These are phyloP conservation scores for Cyclophora albipunctata DNA, from an alignment of 2,888 invertebrate genomes.

Conservation along the genomic window DNA sequence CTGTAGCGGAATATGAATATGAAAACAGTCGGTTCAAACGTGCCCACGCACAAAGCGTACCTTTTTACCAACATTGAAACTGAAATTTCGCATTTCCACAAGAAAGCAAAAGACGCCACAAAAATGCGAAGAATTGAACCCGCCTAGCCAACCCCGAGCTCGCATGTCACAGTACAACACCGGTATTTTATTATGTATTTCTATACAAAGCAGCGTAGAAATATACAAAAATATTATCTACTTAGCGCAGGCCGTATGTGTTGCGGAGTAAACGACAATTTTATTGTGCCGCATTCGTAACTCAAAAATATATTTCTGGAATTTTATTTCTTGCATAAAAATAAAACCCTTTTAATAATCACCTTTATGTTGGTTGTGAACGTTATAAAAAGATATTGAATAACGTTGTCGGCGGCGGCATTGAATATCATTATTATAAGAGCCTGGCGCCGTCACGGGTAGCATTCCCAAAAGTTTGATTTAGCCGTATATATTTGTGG, in stretches of 20 bases:
- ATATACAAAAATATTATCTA: conserved; percentile 13
- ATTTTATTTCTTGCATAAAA: conserved; percentile 18
- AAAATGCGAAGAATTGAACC: conserved; percentile 47
- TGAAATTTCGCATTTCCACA: conserved; percentile 45
- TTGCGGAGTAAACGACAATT: conserved; percentile 21
- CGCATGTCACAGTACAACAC: conserved; percentile 30
- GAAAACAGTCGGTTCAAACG: conserved; percentile 36
- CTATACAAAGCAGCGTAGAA: conserved; percentile 9
- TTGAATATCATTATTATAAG: neutral
- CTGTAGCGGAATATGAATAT: conserved; percentile 44
- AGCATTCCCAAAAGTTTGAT: conserved; percentile 21
- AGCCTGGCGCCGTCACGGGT: conserved; percentile 2
- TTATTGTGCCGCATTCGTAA: conserved; percentile 19
- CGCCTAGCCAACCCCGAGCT: conserved; percentile 21
- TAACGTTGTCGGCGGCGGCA: neutral
- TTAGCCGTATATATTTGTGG: conserved; percentile 23
- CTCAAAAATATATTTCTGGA: conserved; percentile 15
- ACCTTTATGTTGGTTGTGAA: conserved; percentile 17
- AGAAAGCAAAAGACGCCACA: conserved; percentile 44
- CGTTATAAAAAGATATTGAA: conserved; percentile 15
- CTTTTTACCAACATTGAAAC: conserved; percentile 43
- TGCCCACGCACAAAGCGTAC: conserved; percentile 42
- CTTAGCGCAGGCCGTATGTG: conserved; percentile 18
- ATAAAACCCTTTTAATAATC: conserved; percentile 20
- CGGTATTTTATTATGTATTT: conserved; percentile 22